These are phyloP conservation scores for Clarias macrocephalus DNA, from an alignment of 2,113 vertebrate species.

Conservation along the genomic window DNA sequence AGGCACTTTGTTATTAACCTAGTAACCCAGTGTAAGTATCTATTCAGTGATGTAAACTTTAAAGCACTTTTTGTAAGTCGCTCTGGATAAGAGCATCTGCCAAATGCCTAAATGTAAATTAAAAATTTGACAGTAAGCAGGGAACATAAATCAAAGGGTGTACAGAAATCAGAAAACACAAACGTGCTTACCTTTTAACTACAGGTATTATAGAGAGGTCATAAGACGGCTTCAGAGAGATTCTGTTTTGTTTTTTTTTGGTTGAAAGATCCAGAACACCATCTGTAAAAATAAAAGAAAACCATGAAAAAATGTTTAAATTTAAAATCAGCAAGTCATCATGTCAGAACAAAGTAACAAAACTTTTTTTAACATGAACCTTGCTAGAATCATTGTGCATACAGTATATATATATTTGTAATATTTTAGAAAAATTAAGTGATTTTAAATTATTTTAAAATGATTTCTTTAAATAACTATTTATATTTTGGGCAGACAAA, in stretches of 20 bases:
- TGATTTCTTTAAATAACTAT: background rate
- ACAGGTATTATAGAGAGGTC: slow-evolving; percentile 76
- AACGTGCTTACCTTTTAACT: slow-evolving; percentile 86
- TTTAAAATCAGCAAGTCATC: background rate
- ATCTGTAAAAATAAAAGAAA: slow-evolving; percentile 71
- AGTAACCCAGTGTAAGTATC: too few relatives aligned
- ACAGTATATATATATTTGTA: background rate
- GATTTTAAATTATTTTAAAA: background rate
- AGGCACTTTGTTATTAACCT: too few relatives aligned
- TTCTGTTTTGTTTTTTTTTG: slow-evolving; percentile 86
- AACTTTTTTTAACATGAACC: background rate
- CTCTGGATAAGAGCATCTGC: too few relatives aligned
- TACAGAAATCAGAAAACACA: slow-evolving; percentile 20
- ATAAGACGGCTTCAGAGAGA: slow-evolving; percentile 78
- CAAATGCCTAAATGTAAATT: too few relatives aligned
- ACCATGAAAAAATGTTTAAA: background rate
- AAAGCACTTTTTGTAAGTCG: too few relatives aligned
- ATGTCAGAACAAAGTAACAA: background rate
- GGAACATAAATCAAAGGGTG: background rate
- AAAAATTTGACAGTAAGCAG: background rate
- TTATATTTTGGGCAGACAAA: background rate
- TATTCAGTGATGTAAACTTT: too few relatives aligned
- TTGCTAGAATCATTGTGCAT: background rate
- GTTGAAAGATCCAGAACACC: slow-evolving; percentile 97
- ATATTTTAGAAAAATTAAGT: background rate